Percentiles rank a stretch among this genome's conserved stretches.
phyloP scores from a whole-genome alignment of 2,113 vertebrate species.

The Piaya cayana region DNA sequence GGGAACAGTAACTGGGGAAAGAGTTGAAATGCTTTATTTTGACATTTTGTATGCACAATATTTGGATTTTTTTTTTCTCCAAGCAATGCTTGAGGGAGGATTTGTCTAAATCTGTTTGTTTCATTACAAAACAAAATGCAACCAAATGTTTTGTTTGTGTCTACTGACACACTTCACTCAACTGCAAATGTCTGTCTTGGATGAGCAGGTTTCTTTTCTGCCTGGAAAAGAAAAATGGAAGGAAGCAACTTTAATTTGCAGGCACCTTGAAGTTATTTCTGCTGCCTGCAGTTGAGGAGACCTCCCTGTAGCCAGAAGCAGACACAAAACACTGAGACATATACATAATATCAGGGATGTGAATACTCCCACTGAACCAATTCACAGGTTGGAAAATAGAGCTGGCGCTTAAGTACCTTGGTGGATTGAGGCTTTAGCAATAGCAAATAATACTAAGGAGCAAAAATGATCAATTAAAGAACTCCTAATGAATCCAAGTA shows the following conservation, averaged over 20 bases:
- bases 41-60: neutral
- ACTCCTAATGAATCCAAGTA: neutral
- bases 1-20: neutral
- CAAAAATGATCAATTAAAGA: constrained; percentile 24
- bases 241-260: neutral
- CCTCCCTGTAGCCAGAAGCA: neutral
- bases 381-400: neutral
- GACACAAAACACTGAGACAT: neutral
- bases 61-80: neutral
- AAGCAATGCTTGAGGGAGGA: neutral
- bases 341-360: neutral
- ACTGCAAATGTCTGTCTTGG: neutral
- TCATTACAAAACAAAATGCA: neutral
- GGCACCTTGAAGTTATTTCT: neutral
- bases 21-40: neutral
- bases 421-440: neutral
- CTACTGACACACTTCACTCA: constrained; percentile 10
- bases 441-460: constrained; percentile 14
- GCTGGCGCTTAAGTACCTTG: neutral
- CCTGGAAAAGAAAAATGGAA: neutral
- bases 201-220: neutral
- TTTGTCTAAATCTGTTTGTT: constrained; percentile 16
- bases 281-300: neutral
- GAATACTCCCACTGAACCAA: neutral
- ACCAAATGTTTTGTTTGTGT: neutral